These are phyloP conservation scores for Pollenia angustigena DNA, from an alignment of 2,888 invertebrate species.

Conservation along the genomic window DNA sequence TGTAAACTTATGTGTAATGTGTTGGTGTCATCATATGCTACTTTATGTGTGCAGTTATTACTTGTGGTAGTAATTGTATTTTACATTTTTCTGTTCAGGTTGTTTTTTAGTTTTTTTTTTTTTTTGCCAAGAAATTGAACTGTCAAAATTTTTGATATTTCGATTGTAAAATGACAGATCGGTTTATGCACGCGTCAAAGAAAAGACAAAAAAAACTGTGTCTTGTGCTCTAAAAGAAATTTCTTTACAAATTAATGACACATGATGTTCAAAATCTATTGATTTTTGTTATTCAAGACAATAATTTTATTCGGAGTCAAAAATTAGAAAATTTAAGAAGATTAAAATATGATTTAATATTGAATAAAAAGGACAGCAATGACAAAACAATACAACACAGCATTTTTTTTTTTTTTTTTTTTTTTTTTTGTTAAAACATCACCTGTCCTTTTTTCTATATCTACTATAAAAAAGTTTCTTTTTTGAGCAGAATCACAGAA, in stretches of 20 bases:
- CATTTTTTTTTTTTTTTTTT: constrained; percentile 6
- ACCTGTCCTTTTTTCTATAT: constrained; percentile 60
- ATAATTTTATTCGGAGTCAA: constrained; percentile 61
- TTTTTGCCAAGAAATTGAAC: constrained; percentile 78
- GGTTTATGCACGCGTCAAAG: constrained; percentile 71
- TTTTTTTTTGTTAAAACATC: constrained; percentile 44
- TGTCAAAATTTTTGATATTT: constrained; percentile 84
- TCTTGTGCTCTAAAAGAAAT: constrained; percentile 11
- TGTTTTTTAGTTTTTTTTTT: constrained; percentile 30
- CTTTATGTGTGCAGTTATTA: constrained; percentile 25
- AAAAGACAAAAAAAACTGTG: constrained; percentile 43
- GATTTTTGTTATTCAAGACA: constrained; percentile 25
- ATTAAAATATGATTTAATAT: constrained; percentile 66
- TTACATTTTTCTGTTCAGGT: constrained; percentile 45
- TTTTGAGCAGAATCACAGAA: constrained; percentile 33
- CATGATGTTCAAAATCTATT: constrained; percentile 64
- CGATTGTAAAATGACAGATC: constrained; percentile 79
- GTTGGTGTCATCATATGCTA: constrained; percentile 69
- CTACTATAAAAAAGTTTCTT: constrained; percentile 27
- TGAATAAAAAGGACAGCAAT: constrained; percentile 8
- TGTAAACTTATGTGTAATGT: constrained; percentile 21
- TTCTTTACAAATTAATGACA: constrained; percentile 49
- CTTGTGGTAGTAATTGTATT: constrained; percentile 55
- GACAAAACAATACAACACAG: constrained; percentile 50
- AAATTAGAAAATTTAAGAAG: constrained; percentile 66